Conservation (phyloP, 2,113 vertebrate genomes). For the Gobius niger region DNA sequence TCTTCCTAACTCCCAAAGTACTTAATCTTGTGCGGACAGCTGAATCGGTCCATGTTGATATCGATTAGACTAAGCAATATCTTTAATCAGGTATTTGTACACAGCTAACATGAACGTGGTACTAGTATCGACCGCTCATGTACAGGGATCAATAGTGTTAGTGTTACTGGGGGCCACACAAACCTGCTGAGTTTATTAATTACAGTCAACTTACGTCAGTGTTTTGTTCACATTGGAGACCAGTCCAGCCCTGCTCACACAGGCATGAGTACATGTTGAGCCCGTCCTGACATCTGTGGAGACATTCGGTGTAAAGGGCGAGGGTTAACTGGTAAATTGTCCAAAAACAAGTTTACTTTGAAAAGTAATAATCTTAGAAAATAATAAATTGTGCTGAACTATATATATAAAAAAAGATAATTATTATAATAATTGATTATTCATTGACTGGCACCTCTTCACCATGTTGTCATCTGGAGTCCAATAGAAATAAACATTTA, state of each 20-base stretch:
- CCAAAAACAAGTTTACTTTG: too few relatives aligned
- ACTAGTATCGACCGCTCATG: slow-evolving; percentile 48
- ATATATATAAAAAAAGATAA: too few relatives aligned
- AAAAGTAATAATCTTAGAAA: too few relatives aligned
- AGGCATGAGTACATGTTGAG: slow-evolving; percentile 71
- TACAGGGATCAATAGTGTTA: slow-evolving; percentile 53
- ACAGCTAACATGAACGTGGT: slow-evolving; percentile 56
- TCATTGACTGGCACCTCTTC: too few relatives aligned
- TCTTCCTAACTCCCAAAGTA: slow-evolving; percentile 59
- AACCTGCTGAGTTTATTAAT: slow-evolving; percentile 36
- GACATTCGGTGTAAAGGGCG: slow-evolving; percentile 23
- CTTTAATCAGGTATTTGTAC: slow-evolving; percentile 71
- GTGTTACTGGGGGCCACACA: slow-evolving; percentile 52
- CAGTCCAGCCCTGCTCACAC: slow-evolving; percentile 80
- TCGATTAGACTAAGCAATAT: slow-evolving; percentile 67
- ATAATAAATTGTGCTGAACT: too few relatives aligned
- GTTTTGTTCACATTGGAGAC: slow-evolving; percentile 79
- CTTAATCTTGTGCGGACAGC: slow-evolving; percentile 64
- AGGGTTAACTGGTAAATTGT: background rate
- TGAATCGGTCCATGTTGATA: slow-evolving; percentile 51
- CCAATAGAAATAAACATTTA: slow-evolving; percentile 1
- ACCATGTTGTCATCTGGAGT: slow-evolving; percentile 4
- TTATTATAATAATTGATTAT: too few relatives aligned
- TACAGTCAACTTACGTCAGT: slow-evolving; percentile 76
- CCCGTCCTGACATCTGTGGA: slow-evolving; percentile 80